Conservation (phyloP, 2,113 vertebrate species). For the Lophochroa leadbeateri region DNA sequence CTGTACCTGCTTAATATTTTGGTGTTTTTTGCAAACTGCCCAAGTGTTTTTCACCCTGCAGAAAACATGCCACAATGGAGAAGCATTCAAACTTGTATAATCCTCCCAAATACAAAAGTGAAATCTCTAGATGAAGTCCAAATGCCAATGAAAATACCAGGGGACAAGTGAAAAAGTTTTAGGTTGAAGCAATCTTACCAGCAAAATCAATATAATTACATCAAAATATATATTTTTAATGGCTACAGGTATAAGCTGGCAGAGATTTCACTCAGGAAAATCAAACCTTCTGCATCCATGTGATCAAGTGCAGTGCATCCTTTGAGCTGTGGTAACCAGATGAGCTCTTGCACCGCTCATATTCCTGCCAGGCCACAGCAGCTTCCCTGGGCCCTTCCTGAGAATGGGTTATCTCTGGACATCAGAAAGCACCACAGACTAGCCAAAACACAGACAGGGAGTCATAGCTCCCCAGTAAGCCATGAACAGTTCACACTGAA, state of each 20-base stretch:
- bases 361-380: neutral
- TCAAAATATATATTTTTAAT: neutral
- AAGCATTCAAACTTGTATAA: neutral
- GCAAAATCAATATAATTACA: neutral
- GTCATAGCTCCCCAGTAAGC: neutral
- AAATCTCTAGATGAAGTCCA: neutral
- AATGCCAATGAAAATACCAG: neutral
- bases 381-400: neutral
- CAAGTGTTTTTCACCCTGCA: neutral
- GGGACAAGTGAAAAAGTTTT: neutral
- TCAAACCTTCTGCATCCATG: neutral
- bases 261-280: neutral
- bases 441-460: neutral
- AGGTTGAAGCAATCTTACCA: neutral
- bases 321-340: neutral
- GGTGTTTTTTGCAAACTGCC: neutral
- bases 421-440: neutral
- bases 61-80: neutral
- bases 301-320: neutral
- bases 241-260: neutral
- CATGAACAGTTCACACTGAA: neutral
- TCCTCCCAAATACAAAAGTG: neutral
- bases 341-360: neutral
- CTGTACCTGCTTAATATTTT: neutral
- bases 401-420: neutral